These are phyloP conservation scores for Cassiopea andromeda DNA, from an alignment of 30 jellyfish, hydroid and myxozoan species.

Conservation along the genomic window DNA sequence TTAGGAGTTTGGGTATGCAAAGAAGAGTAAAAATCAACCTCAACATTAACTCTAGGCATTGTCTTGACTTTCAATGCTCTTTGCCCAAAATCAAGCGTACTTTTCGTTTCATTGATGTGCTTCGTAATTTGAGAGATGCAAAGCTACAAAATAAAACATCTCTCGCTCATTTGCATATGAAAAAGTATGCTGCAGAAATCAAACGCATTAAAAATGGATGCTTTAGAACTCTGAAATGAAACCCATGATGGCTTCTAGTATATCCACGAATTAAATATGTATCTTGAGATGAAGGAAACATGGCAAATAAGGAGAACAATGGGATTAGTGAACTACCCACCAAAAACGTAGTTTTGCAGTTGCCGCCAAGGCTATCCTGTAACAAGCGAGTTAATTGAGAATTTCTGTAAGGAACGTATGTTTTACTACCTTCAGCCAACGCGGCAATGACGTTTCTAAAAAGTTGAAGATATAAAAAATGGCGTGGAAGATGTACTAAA, in stretches of 20 bases:
- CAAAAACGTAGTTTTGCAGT: constrained; percentile 91
- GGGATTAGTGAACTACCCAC: constrained; percentile 42
- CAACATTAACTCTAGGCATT: constrained; percentile 93
- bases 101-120: constrained; percentile 85
- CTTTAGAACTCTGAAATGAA: too few relatives aligned
- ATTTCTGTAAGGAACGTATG: constrained; percentile 91
- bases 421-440: constrained; percentile 80
- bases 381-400: constrained; percentile 90
- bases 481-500: background rate
- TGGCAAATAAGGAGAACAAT: too few relatives aligned
- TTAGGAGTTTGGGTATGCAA: background rate
- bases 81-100: constrained; percentile 91
- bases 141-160: constrained; percentile 48
- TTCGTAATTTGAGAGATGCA: constrained; percentile 90
- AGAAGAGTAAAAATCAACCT: constrained; percentile 36
- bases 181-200: background rate
- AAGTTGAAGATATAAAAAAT: background rate
- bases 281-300: too few relatives aligned
- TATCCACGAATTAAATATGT: too few relatives aligned
- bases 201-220: background rate
- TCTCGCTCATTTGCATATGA: background rate
- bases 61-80: constrained; percentile 95
- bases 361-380: constrained; percentile 98
- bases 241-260: too few relatives aligned
- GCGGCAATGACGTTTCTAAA: constrained; percentile 94